phyloP scores from a whole-genome alignment of 2,888 invertebrate species.

The Conchocele bisecta region DNA sequence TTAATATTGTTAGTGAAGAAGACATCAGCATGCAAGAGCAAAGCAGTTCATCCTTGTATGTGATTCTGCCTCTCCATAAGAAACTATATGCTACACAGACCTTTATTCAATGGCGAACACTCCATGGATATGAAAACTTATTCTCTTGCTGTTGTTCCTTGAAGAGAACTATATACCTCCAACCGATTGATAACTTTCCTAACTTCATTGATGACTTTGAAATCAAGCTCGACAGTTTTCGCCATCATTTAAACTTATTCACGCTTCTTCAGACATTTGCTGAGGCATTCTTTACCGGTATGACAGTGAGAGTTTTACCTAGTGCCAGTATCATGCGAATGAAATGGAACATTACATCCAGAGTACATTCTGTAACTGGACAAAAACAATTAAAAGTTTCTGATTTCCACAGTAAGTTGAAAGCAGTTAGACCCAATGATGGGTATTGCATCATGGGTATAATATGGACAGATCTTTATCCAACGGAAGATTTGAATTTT shows the following conservation, averaged over 20 bases:
- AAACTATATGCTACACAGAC: conserved; percentile 69
- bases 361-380: conserved; percentile 71
- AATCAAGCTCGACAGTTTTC: conserved; percentile 43
- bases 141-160: conserved; percentile 59
- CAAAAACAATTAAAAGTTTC: conserved; percentile 72
- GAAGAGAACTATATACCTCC: conserved; percentile 72
- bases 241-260: conserved; percentile 58
- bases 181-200: conserved; percentile 76
- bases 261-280: conserved; percentile 72
- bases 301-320: conserved; percentile 67
- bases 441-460: conserved; percentile 77
- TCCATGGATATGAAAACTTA: conserved; percentile 60
- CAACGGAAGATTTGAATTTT: conserved; percentile 78
- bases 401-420: conserved; percentile 70
- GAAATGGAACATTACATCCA: conserved; percentile 68
- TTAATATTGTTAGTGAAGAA: too few relatives aligned
- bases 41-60: too few relatives aligned
- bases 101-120: conserved; percentile 74
- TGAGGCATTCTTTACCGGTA: conserved; percentile 73
- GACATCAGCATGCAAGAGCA: too few relatives aligned
- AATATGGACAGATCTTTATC: conserved; percentile 80
- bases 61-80: conserved; percentile 47
- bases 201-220: conserved; percentile 68
- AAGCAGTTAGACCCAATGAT: conserved; percentile 68
- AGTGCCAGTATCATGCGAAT: conserved; percentile 53